Base-by-base conservation (phyloP, 1,140 invertebrate species). In the Caenorhabditis inopinata region DNA sequence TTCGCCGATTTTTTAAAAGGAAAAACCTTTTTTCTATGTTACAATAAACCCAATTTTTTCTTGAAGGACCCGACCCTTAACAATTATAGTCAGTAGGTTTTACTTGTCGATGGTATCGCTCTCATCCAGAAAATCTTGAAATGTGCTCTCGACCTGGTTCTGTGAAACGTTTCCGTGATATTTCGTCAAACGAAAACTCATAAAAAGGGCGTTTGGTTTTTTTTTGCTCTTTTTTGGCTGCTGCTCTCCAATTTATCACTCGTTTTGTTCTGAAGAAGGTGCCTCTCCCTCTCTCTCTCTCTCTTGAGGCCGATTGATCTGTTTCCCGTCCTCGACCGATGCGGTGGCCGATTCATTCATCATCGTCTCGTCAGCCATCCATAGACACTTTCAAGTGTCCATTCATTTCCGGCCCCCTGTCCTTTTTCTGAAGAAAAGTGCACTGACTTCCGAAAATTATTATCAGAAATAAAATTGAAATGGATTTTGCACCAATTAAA, bases 341-440 rank as follows among this genome's bases (percentile, higher is more conserved):
- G 58, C 38, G 58, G 58, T 68, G 32, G 58, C 27, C n/a, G 32
- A 68, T 68, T 16, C 58, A 68, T 68, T 68, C 58, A 68, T 68
- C 58, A 68, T 68, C 58, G 58, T 68, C 58, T 68, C 58, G 58
- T 38, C 58, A 68, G 58, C 58, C 32, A 68, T 32, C 58, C 58
- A 68, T 68, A 42, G 58, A 68, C 58, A 68, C 32, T 32, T 32
- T 29, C 16, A 9, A 14, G 49, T 53, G 49, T 53, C 49, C 49
- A 53, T 25, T 27, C 23, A 42, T 68, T 68, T 68, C 58, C 58
- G 58, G 38, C 38, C 38, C 38, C 38, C 6, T 42, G 38, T 42
- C 38, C 38, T 42, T 7, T 42, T 42, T n/a, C n/a, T 42, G 38
- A 42, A 42, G 14, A 14, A 42, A 18, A 53, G 12, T 58, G n/a